Evolutionary conservation across 2,888 invertebrate species (phyloP), one percentile per base, ranked within the genome.

Genomic region (Smittia aterrima): DNA sequence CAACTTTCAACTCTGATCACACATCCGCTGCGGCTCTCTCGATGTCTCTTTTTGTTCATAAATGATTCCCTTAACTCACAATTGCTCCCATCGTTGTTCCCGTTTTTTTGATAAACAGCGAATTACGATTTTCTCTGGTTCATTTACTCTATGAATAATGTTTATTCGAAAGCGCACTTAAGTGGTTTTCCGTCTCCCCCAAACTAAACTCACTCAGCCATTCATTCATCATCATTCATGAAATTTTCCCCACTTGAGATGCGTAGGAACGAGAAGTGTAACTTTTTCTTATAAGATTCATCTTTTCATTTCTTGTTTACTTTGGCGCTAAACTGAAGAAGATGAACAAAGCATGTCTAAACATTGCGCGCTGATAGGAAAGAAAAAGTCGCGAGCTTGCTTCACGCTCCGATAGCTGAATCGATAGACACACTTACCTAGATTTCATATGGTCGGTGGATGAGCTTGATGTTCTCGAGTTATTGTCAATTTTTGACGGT

Each of bases 401-500:
- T 24, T 24, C 25, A 27, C 16, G 64, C 27, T 64, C 22, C 62
- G 62, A 62, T 72, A 38, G 72, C 13, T 72, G 58, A 72, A 72
- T 72, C 38, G 72, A 72, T 58, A 16, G 22, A 11, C 72, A 58
- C 40, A 72, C 72, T 72, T 72, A 72, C 72, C 72, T 62, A 72
- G 72, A 38, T 72, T 72, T 72, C 16, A 54, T 71, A 11, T 71
- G 72, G 32, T 72, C 72, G 58, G 68, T 22, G 1, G 70, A 71
- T 27, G 70, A 71, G 70, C 54, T 18, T 22, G 20, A 4, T 16
- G 20, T 25, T 27, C 16, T 58, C 20, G 18, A 32, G 32, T 11
- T 72, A 72, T 72, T 72, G 72, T 72, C 72, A 54, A 62, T 72
- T 72, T 62, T 72, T n/a, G 58, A 40, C 32, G 72, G 41, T 13